Conservation (phyloP, 2,888 invertebrate genomes). For the Plagodis pulveraria region DNA sequence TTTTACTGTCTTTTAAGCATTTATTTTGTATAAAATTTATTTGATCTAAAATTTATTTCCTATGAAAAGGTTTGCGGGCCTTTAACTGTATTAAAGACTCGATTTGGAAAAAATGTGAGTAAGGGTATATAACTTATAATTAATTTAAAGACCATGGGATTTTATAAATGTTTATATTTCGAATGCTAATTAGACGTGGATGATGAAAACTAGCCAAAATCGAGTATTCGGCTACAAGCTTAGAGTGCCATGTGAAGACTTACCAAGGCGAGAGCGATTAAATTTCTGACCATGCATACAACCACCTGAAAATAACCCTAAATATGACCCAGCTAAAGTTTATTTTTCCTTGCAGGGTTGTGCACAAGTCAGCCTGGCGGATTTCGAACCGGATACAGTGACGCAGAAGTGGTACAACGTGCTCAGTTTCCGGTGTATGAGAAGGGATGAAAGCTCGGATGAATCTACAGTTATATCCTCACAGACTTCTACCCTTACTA, state of each 20-base stretch:
- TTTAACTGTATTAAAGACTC: too few species aligned
- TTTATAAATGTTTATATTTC: neutral
- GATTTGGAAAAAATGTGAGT: too few species aligned
- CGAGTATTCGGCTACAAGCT: constrained; percentile 75
- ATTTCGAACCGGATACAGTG: constrained; percentile 93
- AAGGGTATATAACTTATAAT: too few species aligned
- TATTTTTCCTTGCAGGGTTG: constrained; percentile 89
- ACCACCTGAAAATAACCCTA: constrained; percentile 8
- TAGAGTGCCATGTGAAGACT: constrained; percentile 79
- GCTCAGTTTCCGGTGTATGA: constrained; percentile 86
- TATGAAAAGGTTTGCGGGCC: too few species aligned
- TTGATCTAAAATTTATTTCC: too few species aligned
- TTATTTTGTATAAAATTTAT: too few species aligned
- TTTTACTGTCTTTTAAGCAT: too few species aligned
- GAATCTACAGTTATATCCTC: constrained; percentile 98
- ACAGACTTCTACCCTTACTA: constrained; percentile 97
- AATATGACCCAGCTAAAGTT: constrained; percentile 7
- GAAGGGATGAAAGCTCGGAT: constrained; percentile 96
- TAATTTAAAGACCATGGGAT: neutral
- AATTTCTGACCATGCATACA: constrained; percentile 49
- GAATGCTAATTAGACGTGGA: constrained; percentile 23
- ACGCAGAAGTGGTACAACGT: constrained; percentile 98
- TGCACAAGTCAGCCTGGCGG: constrained; percentile 97
- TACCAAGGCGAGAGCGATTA: constrained; percentile 78
- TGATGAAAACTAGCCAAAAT: constrained; percentile 84